Conservation (phyloP, 2,888 invertebrate species). For the Autographa pulchrina region DNA sequence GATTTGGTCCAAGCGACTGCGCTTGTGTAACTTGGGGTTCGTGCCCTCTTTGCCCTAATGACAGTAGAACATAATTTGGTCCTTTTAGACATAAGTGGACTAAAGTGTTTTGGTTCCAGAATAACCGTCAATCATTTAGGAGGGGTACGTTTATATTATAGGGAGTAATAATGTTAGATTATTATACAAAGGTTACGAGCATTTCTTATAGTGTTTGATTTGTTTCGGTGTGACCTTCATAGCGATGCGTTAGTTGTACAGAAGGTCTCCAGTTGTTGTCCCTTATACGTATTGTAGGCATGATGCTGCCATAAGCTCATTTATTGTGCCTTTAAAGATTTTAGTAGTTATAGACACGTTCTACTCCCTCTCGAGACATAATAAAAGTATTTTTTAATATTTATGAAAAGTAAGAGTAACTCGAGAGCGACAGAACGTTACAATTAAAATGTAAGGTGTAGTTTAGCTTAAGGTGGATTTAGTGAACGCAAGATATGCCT, state of each 20-base stretch:
- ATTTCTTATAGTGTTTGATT: constrained; percentile 75
- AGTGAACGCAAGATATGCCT: constrained; percentile 82
- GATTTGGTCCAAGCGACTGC: constrained; percentile 17
- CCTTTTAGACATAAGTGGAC: constrained; percentile 30
- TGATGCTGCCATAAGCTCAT: constrained; percentile 82
- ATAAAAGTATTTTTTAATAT: constrained; percentile 47
- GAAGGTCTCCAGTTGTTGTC: constrained; percentile 70
- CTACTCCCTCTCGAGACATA: constrained; percentile 58
- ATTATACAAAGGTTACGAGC: constrained; percentile 76
- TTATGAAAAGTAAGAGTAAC: constrained; percentile 49
- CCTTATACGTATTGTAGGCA: constrained; percentile 75
- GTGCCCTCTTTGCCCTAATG: constrained; percentile 20
- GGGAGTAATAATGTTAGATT: constrained; percentile 50
- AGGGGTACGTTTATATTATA: constrained; percentile 47
- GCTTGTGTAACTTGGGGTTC: constrained; percentile 40
- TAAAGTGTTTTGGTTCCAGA: constrained; percentile 27
- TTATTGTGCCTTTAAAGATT: constrained; percentile 80
- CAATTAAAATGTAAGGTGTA: constrained; percentile 71
- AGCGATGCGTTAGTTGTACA: constrained; percentile 69
- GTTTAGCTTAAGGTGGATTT: constrained; percentile 83
- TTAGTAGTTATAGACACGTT: constrained; percentile 64
- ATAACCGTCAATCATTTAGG: constrained; percentile 19
- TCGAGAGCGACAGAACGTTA: constrained; percentile 47
- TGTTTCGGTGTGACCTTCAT: constrained; percentile 62
- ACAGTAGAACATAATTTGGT: constrained; percentile 28